phyloP scores from a whole-genome alignment of 2,113 vertebrate genomes.

The Melospiza melodia region DNA sequence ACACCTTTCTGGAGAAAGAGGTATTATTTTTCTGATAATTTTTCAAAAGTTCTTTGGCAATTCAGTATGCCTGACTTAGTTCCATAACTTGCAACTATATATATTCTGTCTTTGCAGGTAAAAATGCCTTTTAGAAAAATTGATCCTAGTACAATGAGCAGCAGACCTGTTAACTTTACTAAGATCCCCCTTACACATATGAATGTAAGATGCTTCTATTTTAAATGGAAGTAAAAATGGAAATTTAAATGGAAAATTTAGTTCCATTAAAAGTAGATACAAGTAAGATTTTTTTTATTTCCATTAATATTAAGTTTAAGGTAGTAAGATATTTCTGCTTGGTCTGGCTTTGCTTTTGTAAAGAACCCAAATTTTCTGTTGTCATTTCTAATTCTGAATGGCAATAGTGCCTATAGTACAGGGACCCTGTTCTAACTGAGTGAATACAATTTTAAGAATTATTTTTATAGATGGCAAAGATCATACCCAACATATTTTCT shows the following conservation, averaged over 20 bases:
- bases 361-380: neutral
- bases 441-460: neutral
- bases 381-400: neutral
- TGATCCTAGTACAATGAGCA: neutral
- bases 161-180: neutral
- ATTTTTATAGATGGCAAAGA: neutral
- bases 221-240: neutral
- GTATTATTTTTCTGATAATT: neutral
- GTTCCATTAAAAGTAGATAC: neutral
- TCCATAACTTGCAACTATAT: neutral
- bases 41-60: neutral
- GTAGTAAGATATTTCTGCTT: neutral
- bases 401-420: neutral
- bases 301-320: neutral
- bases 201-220: neutral
- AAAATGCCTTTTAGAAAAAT: neutral
- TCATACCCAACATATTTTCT: neutral
- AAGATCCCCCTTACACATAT: neutral
- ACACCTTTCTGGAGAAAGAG: neutral
- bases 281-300: neutral
- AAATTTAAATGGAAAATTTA: neutral
- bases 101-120: neutral
- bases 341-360: neutral
- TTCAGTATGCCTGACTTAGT: neutral
- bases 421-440: neutral